Evolutionary conservation across 2,797 vertebrate genomes (phyloP), one percentile per base, ranked within the genome.

Genomic region (Meda fulgida): DNA sequence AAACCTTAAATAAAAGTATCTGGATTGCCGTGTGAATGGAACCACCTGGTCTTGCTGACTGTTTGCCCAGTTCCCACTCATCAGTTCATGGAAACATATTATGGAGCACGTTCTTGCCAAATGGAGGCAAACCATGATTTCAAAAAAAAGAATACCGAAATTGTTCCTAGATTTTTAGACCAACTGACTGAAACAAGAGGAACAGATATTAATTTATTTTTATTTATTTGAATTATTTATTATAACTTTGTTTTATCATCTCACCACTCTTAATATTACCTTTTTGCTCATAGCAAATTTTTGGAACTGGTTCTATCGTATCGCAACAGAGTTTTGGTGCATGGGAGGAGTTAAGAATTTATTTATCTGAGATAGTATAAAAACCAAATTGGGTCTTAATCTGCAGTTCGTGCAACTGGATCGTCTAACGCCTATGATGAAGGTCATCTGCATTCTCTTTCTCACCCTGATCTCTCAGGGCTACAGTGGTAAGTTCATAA

Each of bases 401-500:
- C 63, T 63, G 53, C 73, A 87, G 71, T 7, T 87, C 87, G 19
- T 89, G 84, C 55, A 77, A 80, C 85, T 63, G 60, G 81, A 86
- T 76, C 70, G 36, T 79, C 78, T 63, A 82, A 26, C 40, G 81
- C 75, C 31, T 80, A 92, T 53, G 78, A 95, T 95, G 95, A 94
- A 93, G 84, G 60, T 91, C 73, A 16, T 89, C 65, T 78, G 89
- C 31, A 34, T 93, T 29, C 70, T 94, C 79, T 73, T 83, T 16
- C 86, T 96, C 55, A 89, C 90, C 87, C 91, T 95, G 87, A 73
- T 92, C 78, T 51, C 85, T 71, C 93, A 87, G 89, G 93, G 89
- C 75, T 75, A 91, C 84, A 88, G 92, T 88, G 93, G 95, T 96
- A 94, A 93, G 94, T 90, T 66, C 26, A 75, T 5, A 48, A 5